These are phyloP conservation scores for Ictalurus punctatus DNA, from an alignment of 2,113 vertebrate species.

Conservation along the genomic window DNA sequence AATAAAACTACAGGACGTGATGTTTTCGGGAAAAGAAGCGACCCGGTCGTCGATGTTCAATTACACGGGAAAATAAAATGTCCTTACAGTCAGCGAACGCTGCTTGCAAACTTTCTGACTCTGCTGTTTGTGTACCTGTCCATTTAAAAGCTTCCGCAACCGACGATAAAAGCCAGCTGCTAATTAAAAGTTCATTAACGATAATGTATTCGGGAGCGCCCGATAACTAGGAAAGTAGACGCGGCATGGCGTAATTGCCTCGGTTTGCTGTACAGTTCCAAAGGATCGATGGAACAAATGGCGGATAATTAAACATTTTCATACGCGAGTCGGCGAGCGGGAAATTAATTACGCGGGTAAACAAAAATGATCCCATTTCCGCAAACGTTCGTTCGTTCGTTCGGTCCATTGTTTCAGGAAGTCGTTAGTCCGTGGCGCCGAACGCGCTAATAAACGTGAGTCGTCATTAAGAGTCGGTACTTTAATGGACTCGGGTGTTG, in stretches of 20 bases:
- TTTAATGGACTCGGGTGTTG: slow-evolving; percentile 28
- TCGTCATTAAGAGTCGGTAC: not conserved
- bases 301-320: slow-evolving; percentile 61
- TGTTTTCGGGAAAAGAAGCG: not conserved
- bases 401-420: slow-evolving; percentile 27
- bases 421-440: slow-evolving; percentile 4
- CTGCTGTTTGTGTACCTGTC: slow-evolving; percentile 57
- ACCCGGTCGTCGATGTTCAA: not conserved
- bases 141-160: slow-evolving; percentile 58
- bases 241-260: slow-evolving; percentile 62
- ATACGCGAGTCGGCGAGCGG: slow-evolving; percentile 59
- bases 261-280: slow-evolving; percentile 64
- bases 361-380: slow-evolving; percentile 44
- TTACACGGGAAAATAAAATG: not conserved
- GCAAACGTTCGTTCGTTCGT: slow-evolving; percentile 31
- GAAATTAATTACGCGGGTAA: slow-evolving; percentile 61
- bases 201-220: slow-evolving; percentile 61
- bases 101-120: slow-evolving; percentile 21
- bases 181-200: slow-evolving; percentile 70
- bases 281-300: slow-evolving; percentile 66
- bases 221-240: slow-evolving; percentile 60
- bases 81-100: not conserved
- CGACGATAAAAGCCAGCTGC: slow-evolving; percentile 55
- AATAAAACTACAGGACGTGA: not conserved
- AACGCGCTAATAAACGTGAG: not conserved